Conservation (phyloP, 2,888 invertebrate species). For the Troides aeacus region DNA sequence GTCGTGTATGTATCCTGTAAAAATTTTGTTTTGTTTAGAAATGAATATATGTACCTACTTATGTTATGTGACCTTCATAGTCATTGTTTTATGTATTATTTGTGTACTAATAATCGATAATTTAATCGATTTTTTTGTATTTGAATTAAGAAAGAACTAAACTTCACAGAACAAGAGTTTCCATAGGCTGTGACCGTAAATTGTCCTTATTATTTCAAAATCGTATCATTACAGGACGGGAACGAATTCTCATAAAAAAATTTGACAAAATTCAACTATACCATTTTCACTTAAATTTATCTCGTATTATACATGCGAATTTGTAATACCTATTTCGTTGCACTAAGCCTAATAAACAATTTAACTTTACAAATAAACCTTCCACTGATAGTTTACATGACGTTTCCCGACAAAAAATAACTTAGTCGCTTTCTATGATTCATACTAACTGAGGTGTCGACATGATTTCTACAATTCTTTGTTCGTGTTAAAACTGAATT, state of each 20-base stretch:
- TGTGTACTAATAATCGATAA: too few species aligned
- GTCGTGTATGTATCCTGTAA: background rate
- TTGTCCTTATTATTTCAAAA: conserved; percentile 30
- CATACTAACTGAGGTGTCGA: conserved; percentile 20
- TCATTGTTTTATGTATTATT: too few species aligned
- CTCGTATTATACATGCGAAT: conserved; percentile 42
- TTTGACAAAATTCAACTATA: conserved; percentile 47
- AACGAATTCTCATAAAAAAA: conserved; percentile 55
- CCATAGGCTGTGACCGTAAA: background rate
- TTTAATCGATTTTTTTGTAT: too few species aligned
- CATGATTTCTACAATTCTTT: conserved; percentile 22
- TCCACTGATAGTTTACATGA: background rate
- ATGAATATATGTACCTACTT: too few species aligned
- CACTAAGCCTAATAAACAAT: conserved; percentile 41
- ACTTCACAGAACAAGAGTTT: background rate
- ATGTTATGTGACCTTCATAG: too few species aligned
- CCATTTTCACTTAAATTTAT: conserved; percentile 39
- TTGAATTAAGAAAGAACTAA: too few species aligned
- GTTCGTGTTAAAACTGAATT: background rate
- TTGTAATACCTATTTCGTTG: conserved; percentile 63
- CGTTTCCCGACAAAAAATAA: conserved; percentile 9
- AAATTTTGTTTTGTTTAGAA: too few species aligned
- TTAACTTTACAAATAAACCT: conserved; percentile 8
- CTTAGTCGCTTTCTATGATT: conserved; percentile 27
- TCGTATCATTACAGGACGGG: conserved; percentile 75